These are phyloP conservation scores for Sialia sialis DNA, from an alignment of 2,113 vertebrate genomes.

Conservation along the genomic window DNA sequence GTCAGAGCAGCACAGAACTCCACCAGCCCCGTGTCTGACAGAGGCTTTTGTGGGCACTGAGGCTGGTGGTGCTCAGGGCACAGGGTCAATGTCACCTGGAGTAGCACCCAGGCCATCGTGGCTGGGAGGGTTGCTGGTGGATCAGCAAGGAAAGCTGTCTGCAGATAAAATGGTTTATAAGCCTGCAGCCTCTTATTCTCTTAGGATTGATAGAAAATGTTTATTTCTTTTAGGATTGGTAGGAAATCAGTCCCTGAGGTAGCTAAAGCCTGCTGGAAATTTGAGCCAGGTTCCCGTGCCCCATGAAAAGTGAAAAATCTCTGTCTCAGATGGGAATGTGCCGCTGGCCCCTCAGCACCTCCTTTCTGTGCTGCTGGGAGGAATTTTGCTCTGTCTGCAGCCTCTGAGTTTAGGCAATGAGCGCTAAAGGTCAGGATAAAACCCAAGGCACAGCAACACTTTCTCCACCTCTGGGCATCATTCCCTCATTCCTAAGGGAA, in stretches of 20 bases:
- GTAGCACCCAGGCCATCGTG: background rate
- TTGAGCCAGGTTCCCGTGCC: background rate
- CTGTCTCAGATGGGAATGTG: background rate
- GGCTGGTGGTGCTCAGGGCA: background rate
- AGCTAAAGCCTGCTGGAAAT: background rate
- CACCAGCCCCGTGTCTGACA: background rate
- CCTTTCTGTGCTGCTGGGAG: background rate
- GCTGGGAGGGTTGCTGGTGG: background rate
- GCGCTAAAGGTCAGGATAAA: background rate
- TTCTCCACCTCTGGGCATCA: background rate
- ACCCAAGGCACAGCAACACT: background rate
- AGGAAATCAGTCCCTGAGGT: background rate
- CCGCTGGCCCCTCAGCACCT: background rate
- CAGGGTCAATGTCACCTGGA: background rate
- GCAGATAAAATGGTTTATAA: background rate
- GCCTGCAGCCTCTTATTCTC: background rate
- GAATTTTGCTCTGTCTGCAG: background rate
- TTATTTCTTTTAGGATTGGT: background rate
- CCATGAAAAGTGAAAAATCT: background rate
- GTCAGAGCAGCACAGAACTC: background rate
- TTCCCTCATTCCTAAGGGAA: background rate
- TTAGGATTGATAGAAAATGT: background rate
- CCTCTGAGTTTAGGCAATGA: background rate
- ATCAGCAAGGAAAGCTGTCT: background rate
- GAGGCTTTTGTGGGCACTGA: background rate